Percentiles rank a stretch among this genome's conserved stretches.
Conservation (phyloP, 2,113 vertebrate species). For the Grammomys surdaster region DNA sequence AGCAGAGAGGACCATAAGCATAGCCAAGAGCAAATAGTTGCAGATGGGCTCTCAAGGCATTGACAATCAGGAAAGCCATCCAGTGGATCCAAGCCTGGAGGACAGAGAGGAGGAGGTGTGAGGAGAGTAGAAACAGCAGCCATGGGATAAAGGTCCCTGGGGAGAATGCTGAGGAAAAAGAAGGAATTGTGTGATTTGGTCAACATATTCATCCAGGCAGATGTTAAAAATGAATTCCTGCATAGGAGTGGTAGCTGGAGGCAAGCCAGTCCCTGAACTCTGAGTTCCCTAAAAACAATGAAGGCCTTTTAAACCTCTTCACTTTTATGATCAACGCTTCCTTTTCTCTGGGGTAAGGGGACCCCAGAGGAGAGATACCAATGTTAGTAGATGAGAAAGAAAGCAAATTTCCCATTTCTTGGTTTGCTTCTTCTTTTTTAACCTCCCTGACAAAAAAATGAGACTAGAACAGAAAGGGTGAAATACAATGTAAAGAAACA, state of each 20-base stretch:
- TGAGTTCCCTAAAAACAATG: constrained; percentile 17
- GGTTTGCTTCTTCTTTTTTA: background rate
- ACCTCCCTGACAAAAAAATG: background rate
- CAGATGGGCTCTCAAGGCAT: background rate
- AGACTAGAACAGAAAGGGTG: background rate
- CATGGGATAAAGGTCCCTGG: background rate
- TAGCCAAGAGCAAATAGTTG: background rate
- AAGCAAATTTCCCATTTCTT: background rate
- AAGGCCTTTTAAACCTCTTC: background rate
- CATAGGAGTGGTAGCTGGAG: background rate
- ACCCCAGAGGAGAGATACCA: background rate
- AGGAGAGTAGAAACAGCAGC: background rate
- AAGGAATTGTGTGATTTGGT: background rate
- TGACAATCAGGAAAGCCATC: background rate
- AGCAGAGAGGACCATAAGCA: background rate
- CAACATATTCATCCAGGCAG: background rate
- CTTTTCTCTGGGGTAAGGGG: background rate
- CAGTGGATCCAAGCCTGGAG: background rate
- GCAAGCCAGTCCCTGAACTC: background rate
- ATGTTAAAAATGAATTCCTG: constrained; percentile 4
- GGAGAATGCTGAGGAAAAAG: background rate
- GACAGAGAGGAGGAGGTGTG: background rate
- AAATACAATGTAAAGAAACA: background rate
- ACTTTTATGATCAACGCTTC: background rate
- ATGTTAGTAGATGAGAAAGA: background rate